Base-by-base conservation (phyloP, 2,797 vertebrate species). In the Salmo trutta region DNA sequence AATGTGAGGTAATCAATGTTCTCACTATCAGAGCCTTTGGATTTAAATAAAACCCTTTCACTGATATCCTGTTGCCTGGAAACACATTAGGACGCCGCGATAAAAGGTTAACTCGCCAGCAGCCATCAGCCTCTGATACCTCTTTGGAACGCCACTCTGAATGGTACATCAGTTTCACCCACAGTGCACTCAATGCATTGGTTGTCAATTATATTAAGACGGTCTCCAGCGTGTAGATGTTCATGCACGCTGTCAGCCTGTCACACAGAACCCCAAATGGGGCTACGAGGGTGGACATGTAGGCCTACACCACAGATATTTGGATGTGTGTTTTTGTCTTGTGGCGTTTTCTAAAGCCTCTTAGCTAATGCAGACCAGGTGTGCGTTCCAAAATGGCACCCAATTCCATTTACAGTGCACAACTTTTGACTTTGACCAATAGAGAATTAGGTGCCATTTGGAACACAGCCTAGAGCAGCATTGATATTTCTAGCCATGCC, bases 41-140 rank as follows among this genome's bases (percentile, higher is more conserved):
- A 92, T 93, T 92, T 91, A 90, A 93, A 94, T 92, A 90, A 89
- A 91, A 88, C 84, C 79, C 79, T 59, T 79, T 89, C 68, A 80
- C 81, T 82, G 83, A 87, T 88, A 85, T 79, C 70, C 81, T 83
- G 92, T 93, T 91, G 89, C 91, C 87, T 89, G 78, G 91, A 85
- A 90, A 91, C 88, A 87, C 83, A 91, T 89, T 79, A 83, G 74
- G 79, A 82, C 79, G 78, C 82, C 84, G 85, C 78, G 81, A 88
- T 87, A 87, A 90, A 56, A 83, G 84, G 77, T 82, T 90, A 86
- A 83, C 79, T 72, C 8, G 73, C 69, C 78, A 76, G 47, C 47
- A 69, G 79, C 79, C 79, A 71, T 75, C 80, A 52, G 21, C 19
- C 73, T 56, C 53, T 56, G 19, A 56, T 5, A 56, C 4, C 82